These are phyloP conservation scores for Ceraclea dissimilis DNA, from an alignment of 2,888 invertebrate genomes.

Conservation along the genomic window DNA sequence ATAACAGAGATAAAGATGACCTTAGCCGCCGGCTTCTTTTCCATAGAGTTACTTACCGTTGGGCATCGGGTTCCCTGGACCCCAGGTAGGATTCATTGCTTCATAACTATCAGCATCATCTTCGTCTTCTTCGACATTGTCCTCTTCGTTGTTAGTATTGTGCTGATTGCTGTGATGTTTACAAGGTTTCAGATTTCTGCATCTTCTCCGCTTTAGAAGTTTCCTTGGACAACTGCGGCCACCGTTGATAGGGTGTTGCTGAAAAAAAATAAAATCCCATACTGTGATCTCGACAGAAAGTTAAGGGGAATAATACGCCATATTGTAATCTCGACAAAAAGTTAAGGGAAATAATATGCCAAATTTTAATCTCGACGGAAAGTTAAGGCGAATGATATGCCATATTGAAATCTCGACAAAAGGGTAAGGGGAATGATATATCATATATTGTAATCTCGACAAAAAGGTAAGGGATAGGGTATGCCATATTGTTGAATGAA, in stretches of 20 bases:
- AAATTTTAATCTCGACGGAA: too few species aligned
- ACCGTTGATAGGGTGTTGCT: slow-evolving; percentile 40
- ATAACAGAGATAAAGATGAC: too few species aligned
- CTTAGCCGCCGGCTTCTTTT: too few species aligned
- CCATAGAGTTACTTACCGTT: slow-evolving; percentile 16
- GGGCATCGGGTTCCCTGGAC: slow-evolving; percentile 20
- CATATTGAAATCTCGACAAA: too few species aligned
- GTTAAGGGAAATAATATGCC: neutral
- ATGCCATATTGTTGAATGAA: too few species aligned
- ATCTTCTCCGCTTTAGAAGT: slow-evolving; percentile 35
- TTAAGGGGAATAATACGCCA: neutral
- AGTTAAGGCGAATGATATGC: too few species aligned
- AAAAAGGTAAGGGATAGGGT: too few species aligned
- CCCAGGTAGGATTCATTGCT: slow-evolving; percentile 26
- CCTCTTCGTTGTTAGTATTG: neutral
- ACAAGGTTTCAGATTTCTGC: slow-evolving; percentile 30
- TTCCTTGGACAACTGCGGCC: slow-evolving; percentile 47
- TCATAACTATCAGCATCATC: slow-evolving; percentile 20
- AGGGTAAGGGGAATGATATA: too few species aligned
- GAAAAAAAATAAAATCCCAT: slow-evolving; percentile 4
- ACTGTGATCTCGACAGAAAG: neutral
- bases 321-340: neutral
- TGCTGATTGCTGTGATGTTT: slow-evolving; percentile 14
- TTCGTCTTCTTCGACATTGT: slow-evolving; percentile 6
- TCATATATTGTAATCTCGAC: too few species aligned